Evolutionary conservation across 2,113 vertebrate species (phyloP), one percentile per base, ranked within the genome.

Genomic region (Trachemys scripta): DNA sequence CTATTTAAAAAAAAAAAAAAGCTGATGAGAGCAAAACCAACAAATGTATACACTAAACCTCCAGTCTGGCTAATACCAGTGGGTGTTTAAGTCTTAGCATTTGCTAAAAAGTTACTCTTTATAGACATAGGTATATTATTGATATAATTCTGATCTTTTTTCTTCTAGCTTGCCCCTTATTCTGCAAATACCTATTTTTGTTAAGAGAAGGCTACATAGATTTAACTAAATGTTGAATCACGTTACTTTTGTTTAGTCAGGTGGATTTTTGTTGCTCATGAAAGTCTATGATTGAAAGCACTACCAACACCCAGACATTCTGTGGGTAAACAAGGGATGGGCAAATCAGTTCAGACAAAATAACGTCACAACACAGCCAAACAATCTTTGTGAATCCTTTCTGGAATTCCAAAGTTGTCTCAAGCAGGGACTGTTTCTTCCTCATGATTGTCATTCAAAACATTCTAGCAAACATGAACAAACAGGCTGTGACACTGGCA

Each of bases 21-120:
- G 80, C 83, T 91, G 87, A 91, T 86, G 51, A 94, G 31, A 96
- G 82, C 38, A 94, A 93, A 96, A 79, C 8, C 22, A 7, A n/a
- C 16, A 57, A 53, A 65, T 47, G 3, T 31, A 88, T 65, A 65
- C 20, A 42, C 1, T 78, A 83, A 54, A 84, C 10, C 22, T 24
- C 50, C 76, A 13, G 27, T 65, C 45, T 88, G 59, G 10, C 10
- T 95, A 96, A 86, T 53, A 35, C 1, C 57, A 80, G 19, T 7
- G 31, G 1, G 14, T 50, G 50, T 87, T 87, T 87, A 59, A 24
- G 2, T 80, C 29, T 92, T 82, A 90, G 4, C 19, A 49, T 88
- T 95, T 10, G 1, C 51, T 78, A 82, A 90, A 90, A 84, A 87
- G 42, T n/a, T 79, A 27, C 38, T 53, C 57, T 80, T 12, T 3